phyloP scores from a whole-genome alignment of 2,888 invertebrate genomes.

The Xestia c-nigrum region DNA sequence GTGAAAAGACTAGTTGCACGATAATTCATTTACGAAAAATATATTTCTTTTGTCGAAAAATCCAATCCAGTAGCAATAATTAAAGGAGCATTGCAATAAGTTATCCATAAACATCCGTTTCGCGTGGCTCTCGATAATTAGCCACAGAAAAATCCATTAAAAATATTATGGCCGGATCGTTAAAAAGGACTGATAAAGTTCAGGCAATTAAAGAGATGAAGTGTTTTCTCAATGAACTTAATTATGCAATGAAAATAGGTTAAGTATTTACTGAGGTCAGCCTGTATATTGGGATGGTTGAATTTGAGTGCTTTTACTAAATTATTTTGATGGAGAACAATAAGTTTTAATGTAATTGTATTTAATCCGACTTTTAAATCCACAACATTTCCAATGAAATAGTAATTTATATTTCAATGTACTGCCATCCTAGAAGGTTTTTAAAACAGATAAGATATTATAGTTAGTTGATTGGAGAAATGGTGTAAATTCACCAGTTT shows the following conservation, averaged over 20 bases:
- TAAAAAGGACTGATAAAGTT: slow-evolving; percentile 75
- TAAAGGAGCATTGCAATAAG: slow-evolving; percentile 40
- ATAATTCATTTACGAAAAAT: background rate
- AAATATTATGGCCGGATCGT: slow-evolving; percentile 70
- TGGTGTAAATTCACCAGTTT: background rate
- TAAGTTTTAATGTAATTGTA: background rate
- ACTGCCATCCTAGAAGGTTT: background rate
- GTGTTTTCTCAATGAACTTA: slow-evolving; percentile 54
- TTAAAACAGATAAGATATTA: too few relatives aligned
- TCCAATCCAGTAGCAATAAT: slow-evolving; percentile 33
- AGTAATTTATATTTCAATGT: background rate
- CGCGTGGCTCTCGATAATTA: slow-evolving; percentile 77
- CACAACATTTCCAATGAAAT: background rate
- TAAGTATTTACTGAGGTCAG: slow-evolving; percentile 43
- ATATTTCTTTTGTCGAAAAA: background rate
- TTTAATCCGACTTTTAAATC: background rate
- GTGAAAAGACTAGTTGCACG: background rate
- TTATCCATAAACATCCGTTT: slow-evolving; percentile 69
- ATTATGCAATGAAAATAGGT: slow-evolving; percentile 55
- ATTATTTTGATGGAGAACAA: background rate
- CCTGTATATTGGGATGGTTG: background rate
- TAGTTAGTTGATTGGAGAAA: background rate
- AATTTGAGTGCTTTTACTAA: background rate
- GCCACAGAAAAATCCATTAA: slow-evolving; percentile 76
- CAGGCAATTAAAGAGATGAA: slow-evolving; percentile 71